phyloP scores from a whole-genome alignment of 2,113 vertebrate species.

The Xenopus borealis region DNA sequence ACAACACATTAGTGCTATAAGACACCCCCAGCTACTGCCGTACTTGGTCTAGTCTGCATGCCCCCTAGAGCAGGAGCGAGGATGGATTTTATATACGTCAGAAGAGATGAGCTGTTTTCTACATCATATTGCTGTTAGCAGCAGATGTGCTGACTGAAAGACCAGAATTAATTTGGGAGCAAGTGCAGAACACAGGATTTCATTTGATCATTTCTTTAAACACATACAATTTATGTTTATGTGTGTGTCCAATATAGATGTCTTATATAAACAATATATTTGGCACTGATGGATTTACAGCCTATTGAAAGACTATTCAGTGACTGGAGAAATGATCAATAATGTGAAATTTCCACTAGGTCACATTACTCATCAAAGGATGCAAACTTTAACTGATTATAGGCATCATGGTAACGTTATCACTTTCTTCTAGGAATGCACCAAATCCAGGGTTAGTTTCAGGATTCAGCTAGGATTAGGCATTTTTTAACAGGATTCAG shows the following conservation, averaged over 20 bases:
- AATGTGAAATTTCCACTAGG: no score
- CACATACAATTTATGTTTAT: background rate
- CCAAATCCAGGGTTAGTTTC: no score
- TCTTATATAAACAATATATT: no score
- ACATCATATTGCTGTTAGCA: background rate
- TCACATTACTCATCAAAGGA: no score
- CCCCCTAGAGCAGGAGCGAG: conserved; percentile 17
- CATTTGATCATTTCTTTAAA: background rate
- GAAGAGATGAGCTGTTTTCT: background rate
- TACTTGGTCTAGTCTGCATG: conserved; percentile 32
- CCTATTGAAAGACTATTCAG: no score
- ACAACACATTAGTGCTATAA: background rate
- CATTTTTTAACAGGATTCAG: no score
- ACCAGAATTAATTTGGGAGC: background rate
- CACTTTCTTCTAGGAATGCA: no score
- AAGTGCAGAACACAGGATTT: background rate
- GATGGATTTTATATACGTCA: conserved; percentile 32
- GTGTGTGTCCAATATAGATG: background rate
- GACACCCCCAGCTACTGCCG: conserved; percentile 1
- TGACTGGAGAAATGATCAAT: no score
- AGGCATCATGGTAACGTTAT: no score
- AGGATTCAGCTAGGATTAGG: no score
- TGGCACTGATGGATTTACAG: no score
- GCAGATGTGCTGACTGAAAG: conserved; percentile 2
- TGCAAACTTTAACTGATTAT: no score